These are phyloP conservation scores for Halesus radiatus DNA, from an alignment of 1,140 invertebrate species.

Conservation along the genomic window DNA sequence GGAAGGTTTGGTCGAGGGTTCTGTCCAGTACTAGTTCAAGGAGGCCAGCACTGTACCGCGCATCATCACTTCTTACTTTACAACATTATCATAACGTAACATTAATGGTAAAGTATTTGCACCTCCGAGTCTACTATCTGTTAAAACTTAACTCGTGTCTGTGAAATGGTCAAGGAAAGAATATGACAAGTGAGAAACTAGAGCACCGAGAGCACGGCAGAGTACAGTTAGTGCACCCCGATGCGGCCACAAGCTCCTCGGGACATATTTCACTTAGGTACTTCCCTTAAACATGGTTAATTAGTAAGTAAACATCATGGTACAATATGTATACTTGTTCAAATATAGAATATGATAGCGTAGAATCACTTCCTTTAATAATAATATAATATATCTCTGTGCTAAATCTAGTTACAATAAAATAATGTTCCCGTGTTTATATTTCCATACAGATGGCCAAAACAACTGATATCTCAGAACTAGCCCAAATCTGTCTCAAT, in stretches of 20 bases:
- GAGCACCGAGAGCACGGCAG: too few species aligned
- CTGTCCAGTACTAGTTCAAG: neutral
- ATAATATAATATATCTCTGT: constrained; percentile 55
- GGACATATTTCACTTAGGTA: constrained; percentile 5
- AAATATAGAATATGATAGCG: constrained; percentile 54
- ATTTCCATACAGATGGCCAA: constrained; percentile 45
- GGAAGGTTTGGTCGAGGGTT: constrained; percentile 1
- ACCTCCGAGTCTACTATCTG: constrained; percentile 8
- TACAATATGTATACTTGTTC: constrained; percentile 56
- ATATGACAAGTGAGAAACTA: too few species aligned
- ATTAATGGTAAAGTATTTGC: constrained; percentile 33
- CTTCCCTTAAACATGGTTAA: constrained; percentile 44
- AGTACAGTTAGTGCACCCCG: too few species aligned
- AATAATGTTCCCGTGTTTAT: constrained; percentile 57
- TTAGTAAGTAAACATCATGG: constrained; percentile 52
- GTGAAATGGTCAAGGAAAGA: neutral
- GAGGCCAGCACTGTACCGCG: neutral
- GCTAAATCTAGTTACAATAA: constrained; percentile 55
- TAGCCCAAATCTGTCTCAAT: neutral
- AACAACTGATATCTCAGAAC: constrained; percentile 35
- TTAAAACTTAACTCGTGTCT: constrained; percentile 13
- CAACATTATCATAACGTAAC: constrained; percentile 14
- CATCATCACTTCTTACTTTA: constrained; percentile 3
- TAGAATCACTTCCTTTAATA: constrained; percentile 45
- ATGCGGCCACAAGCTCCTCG: too few species aligned